Base-by-base conservation (phyloP, 2,797 vertebrate genomes). In the Diplodus puntazzo region DNA sequence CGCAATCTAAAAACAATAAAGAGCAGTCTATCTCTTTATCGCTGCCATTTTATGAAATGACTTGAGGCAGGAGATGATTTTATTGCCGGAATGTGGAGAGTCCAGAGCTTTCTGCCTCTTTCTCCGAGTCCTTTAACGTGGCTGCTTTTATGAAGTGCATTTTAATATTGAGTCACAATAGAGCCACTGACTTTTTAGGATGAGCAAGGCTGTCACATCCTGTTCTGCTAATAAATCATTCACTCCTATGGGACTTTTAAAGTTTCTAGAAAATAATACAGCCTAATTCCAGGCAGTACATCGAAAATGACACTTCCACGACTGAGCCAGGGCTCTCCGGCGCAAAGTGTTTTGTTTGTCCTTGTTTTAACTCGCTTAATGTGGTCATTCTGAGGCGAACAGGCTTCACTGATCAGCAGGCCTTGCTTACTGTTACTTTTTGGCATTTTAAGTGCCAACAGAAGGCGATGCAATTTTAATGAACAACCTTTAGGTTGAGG, bases 1-100 rank as follows among this genome's bases (percentile, higher is more conserved):
- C 80, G 88, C 94, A 95, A 95, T 96, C 94, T 95, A 94, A 95
- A 95, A 95, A 95, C 95, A 95, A 96, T 95, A 95, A 96, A 95
- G 94, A 88, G 90, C 92, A 92, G 91, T 94, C 93, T 93, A 92
- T 93, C 92, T 93, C 94, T 96, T 95, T 96, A 96, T 95, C 92
- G 93, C 91, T 92, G 94, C 93, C 94, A 92, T 95, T 96, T 95
- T 94, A 94, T 93, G 92, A 93, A 95, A 95, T 95, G 94, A 95
- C 95, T 95, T 91, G 88, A 94, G 95, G 94, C 94, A 94, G 92
- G 87, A 94, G 94, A 95, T 95, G 94, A 94, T 95, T 95, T 95
- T 95, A 94, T 94, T 94, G 94, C 93, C 70, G 17, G 79, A 88
- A 90, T 88, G 90, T 90, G 88, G 88, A 90, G 92, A 93, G 92